Percentiles rank a stretch among this genome's conserved stretches.
Evolutionary conservation across 2,888 invertebrate genomes (phyloP).

Genomic region (Chirona hameri): DNA sequence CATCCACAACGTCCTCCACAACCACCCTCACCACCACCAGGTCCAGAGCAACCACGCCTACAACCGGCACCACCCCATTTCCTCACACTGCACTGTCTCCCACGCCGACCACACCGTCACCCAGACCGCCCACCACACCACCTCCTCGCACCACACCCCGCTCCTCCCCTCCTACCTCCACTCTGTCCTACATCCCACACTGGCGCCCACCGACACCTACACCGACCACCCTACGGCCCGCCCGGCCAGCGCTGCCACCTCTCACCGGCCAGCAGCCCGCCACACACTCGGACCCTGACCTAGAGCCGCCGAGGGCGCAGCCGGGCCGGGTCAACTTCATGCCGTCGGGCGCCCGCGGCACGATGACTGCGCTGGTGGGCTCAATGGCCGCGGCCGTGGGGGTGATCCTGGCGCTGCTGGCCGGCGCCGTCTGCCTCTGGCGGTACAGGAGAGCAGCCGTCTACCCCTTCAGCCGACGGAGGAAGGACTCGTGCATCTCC

Average conservation of each 20-base stretch:
- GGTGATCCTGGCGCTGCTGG: constrained; percentile 35
- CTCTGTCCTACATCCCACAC: no score
- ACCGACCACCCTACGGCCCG: neutral
- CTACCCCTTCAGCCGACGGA: constrained; percentile 31
- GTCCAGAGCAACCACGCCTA: neutral
- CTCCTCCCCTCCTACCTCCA: neutral
- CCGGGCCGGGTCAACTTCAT: constrained; percentile 23
- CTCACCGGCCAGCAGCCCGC: neutral
- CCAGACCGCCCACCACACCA: neutral
- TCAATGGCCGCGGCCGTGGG: constrained; percentile 37
- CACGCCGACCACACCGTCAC: neutral
- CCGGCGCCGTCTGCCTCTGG: constrained; percentile 35
- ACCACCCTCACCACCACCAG: neutral
- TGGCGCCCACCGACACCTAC: neutral
- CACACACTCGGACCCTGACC: neutral
- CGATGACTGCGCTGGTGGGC: constrained; percentile 35
- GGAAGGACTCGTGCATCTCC: constrained; percentile 41
- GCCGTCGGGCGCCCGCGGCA: neutral
- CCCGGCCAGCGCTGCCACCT: neutral
- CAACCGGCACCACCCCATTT: neutral
- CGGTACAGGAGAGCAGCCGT: constrained; percentile 34
- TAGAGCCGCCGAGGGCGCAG: neutral
- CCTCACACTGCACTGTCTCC: neutral
- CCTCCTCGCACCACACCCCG: neutral
- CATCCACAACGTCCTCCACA: neutral